Percentiles rank a stretch among this genome's conserved stretches.
Conservation (phyloP, 2,888 invertebrate genomes). For the Standfussiana lucernea region DNA sequence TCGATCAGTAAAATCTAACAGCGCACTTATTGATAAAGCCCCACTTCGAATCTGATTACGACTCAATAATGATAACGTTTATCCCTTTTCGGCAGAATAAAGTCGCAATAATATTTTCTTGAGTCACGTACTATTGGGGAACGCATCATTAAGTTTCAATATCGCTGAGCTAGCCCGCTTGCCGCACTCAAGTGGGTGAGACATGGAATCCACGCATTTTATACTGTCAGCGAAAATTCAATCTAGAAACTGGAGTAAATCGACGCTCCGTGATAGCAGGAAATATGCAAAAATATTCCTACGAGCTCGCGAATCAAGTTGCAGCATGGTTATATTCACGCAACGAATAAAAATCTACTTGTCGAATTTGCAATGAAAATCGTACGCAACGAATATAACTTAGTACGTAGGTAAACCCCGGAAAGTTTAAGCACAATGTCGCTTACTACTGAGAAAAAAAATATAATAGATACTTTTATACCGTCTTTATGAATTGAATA, state of each 20-base stretch:
- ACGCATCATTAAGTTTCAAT: constrained; percentile 75
- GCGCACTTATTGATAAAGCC: constrained; percentile 42
- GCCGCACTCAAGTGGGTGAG: constrained; percentile 66
- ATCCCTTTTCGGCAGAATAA: constrained; percentile 56
- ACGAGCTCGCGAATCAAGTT: constrained; percentile 68
- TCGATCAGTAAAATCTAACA: constrained; percentile 37
- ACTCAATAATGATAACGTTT: constrained; percentile 50
- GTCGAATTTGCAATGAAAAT: constrained; percentile 56
- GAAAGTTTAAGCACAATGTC: not conserved
- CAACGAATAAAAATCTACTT: constrained; percentile 57
- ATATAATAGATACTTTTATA: not conserved
- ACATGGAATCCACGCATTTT: constrained; percentile 76
- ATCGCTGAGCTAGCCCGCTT: constrained; percentile 70
- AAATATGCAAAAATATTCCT: constrained; percentile 78
- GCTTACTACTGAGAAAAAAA: not conserved
- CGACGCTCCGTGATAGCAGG: constrained; percentile 67
- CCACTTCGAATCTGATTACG: constrained; percentile 33
- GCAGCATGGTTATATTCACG: constrained; percentile 59
- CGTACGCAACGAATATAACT: constrained; percentile 9
- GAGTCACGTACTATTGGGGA: constrained; percentile 69
- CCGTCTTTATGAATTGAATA: not conserved
- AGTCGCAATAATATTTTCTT: constrained; percentile 65
- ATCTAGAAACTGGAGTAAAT: constrained; percentile 76
- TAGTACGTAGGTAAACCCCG: not conserved
- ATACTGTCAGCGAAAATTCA: constrained; percentile 81